phyloP scores from a whole-genome alignment of 2,888 invertebrate species.

The Cryptosula pallasiana region DNA sequence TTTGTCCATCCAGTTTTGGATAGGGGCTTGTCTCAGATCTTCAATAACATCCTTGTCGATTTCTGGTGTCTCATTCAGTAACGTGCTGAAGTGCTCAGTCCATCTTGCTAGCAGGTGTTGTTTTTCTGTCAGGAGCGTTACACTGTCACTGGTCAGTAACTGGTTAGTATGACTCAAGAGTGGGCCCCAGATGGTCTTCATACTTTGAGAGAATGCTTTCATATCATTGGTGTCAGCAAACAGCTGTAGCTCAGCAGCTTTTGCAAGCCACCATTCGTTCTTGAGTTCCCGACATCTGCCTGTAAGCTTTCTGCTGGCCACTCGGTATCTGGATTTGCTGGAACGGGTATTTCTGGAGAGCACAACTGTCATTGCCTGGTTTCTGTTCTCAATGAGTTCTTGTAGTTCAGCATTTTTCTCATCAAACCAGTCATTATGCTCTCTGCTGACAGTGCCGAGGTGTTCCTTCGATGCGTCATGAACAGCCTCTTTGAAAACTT shows the following conservation, averaged over 20 bases:
- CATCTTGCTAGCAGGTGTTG: too few species aligned
- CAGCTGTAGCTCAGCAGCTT: background rate
- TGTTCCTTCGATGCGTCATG: too few species aligned
- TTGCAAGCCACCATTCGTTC: constrained; percentile 1
- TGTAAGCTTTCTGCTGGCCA: background rate
- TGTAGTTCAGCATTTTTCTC: too few species aligned
- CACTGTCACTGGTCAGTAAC: background rate
- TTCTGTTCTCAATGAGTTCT: background rate
- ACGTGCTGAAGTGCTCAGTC: too few species aligned
- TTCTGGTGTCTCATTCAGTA: too few species aligned
- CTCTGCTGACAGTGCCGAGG: too few species aligned
- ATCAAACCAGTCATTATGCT: too few species aligned
- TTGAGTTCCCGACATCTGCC: background rate
- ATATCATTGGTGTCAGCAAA: background rate
- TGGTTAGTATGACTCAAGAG: background rate
- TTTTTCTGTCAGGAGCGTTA: background rate
- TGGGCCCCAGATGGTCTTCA: background rate
- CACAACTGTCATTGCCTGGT: background rate
- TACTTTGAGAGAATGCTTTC: background rate
- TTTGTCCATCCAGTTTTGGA: background rate
- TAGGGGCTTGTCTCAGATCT: background rate
- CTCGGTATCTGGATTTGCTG: background rate
- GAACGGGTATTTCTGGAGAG: background rate
- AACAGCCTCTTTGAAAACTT: too few species aligned
- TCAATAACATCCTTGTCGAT: background rate